phyloP scores from a whole-genome alignment of 2,113 vertebrate genomes.

The Scatophagus argus region DNA sequence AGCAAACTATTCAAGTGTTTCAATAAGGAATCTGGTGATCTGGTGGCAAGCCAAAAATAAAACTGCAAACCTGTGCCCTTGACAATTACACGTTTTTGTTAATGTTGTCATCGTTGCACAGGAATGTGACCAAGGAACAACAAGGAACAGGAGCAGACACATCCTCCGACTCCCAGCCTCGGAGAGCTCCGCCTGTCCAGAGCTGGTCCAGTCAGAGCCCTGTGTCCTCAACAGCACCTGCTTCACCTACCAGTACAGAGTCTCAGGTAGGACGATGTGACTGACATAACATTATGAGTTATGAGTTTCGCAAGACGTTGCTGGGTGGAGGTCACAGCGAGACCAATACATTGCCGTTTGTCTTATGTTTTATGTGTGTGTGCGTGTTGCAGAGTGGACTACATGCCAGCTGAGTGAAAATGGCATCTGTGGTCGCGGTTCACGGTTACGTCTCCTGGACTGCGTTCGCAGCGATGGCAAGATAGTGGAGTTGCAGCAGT shows the following conservation, averaged over 20 bases:
- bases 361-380: constrained; percentile 12
- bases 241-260: constrained; percentile 91
- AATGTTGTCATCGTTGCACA: constrained; percentile 56
- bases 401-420: constrained; percentile 92
- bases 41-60: too few relatives aligned
- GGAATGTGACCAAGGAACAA: constrained; percentile 87
- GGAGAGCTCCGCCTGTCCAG: constrained; percentile 84
- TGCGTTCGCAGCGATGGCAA: constrained; percentile 91
- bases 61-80: neutral
- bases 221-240: constrained; percentile 93
- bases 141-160: constrained; percentile 88
- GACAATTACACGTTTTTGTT: neutral
- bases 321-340: neutral
- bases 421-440: constrained; percentile 89
- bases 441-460: constrained; percentile 87
- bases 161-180: constrained; percentile 85
- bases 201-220: constrained; percentile 86
- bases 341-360: constrained; percentile 33
- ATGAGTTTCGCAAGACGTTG: neutral
- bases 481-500: constrained; percentile 81
- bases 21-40: too few relatives aligned
- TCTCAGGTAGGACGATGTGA: constrained; percentile 87
- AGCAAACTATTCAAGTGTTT: too few relatives aligned
- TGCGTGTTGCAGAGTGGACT: constrained; percentile 90
- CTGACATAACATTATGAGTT: too few relatives aligned